Percentiles rank a stretch among this genome's conserved stretches.
Evolutionary conservation across 2,797 vertebrate genomes (phyloP).

Genomic region (Typhlichthys eigenmanni): DNA sequence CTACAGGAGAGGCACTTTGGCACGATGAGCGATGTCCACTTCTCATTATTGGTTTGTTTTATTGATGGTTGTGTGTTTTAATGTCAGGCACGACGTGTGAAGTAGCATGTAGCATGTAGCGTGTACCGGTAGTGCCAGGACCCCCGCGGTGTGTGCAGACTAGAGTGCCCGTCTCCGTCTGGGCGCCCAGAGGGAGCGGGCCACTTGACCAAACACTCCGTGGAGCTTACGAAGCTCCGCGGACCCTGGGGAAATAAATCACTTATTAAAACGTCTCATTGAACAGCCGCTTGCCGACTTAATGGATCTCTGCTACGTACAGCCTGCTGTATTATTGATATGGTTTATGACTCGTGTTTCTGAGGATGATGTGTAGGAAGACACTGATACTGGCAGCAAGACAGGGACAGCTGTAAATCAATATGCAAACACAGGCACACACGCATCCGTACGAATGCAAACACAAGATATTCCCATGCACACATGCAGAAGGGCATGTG

Average conservation of each 20-base stretch:
- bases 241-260: constrained; percentile 54
- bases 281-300: constrained; percentile 66
- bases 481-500: constrained; percentile 18
- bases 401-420: background rate
- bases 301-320: constrained; percentile 67
- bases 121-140: no score
- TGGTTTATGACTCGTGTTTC: constrained; percentile 35
- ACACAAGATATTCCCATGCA: background rate
- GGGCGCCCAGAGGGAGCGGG: background rate
- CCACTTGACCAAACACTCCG: constrained; percentile 42
- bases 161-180: no score
- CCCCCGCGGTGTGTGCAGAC: no score
- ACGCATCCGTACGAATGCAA: background rate
- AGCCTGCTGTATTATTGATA: constrained; percentile 68
- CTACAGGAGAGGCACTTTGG: no score
- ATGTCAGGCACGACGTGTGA: no score
- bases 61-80: no score
- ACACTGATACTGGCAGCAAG: constrained; percentile 11
- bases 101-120: no score
- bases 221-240: constrained; percentile 27
- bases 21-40: no score
- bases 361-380: constrained; percentile 37
- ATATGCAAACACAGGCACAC: background rate
- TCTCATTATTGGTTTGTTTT: no score
- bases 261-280: constrained; percentile 62